phyloP scores from a whole-genome alignment of 2,888 invertebrate genomes.

The Ceramica pisi region DNA sequence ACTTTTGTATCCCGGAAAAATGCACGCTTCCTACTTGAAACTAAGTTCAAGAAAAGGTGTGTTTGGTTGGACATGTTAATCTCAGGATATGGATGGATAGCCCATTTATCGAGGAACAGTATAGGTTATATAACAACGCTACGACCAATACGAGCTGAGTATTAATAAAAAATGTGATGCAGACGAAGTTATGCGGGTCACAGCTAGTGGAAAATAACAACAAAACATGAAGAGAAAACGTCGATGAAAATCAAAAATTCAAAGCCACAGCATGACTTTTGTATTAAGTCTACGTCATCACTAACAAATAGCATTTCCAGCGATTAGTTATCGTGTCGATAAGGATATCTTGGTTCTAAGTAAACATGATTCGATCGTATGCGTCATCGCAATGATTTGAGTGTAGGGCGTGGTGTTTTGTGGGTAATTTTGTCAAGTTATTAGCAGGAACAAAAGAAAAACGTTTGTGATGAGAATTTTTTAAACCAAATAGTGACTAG shows the following conservation, averaged over 20 bases:
- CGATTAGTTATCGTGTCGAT: conserved; percentile 48
- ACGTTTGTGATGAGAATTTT: too few species aligned
- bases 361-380: conserved; percentile 36
- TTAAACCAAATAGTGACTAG: too few species aligned
- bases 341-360: conserved; percentile 40
- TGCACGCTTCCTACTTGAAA: too few species aligned
- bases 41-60: background rate
- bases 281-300: conserved; percentile 29
- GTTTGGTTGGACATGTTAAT: too few species aligned
- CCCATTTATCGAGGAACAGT: too few species aligned
- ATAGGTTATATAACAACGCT: too few species aligned
- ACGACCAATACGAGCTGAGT: too few species aligned
- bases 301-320: conserved; percentile 19
- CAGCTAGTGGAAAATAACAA: too few species aligned
- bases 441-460: background rate
- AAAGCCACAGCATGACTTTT: conserved; percentile 23
- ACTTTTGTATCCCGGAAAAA: too few species aligned
- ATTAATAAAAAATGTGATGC: too few species aligned
- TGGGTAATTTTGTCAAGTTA: background rate
- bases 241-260: conserved; percentile 9
- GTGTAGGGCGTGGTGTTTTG: conserved; percentile 36
- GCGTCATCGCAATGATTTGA: conserved; percentile 38
- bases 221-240: background rate
- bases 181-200: too few species aligned
- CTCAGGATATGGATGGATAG: too few species aligned